Percentiles rank a stretch among this genome's conserved stretches.
Conservation (phyloP, 1,140 invertebrate genomes). For the Dendrolimus punctatus region DNA sequence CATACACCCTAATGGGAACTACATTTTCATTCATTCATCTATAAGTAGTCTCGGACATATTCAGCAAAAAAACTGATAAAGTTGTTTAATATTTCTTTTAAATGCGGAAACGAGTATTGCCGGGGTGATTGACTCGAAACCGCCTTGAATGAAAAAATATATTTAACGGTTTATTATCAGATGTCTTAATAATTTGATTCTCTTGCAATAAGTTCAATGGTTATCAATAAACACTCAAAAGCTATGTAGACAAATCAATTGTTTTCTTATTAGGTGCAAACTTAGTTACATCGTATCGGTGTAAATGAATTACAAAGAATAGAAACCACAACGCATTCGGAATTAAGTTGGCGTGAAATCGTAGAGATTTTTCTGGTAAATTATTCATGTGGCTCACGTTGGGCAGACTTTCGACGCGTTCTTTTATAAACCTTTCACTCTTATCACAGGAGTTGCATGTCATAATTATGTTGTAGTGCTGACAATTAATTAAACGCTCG, state of each 20-base stretch:
- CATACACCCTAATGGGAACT: too few species aligned
- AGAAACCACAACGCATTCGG: slow-evolving; percentile 62
- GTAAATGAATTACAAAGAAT: slow-evolving; percentile 58
- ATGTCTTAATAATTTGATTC: not conserved
- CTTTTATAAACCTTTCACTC: slow-evolving; percentile 67
- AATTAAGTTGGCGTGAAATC: slow-evolving; percentile 66
- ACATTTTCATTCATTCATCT: too few species aligned
- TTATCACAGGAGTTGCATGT: slow-evolving; percentile 41
- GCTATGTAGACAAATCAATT: too few species aligned
- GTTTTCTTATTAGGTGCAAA: slow-evolving; percentile 18
- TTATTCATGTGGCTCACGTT: slow-evolving; percentile 65
- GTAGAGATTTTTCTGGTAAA: slow-evolving; percentile 70
- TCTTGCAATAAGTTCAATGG: too few species aligned
- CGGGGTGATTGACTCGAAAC: slow-evolving; percentile 1
- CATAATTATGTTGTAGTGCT: slow-evolving; percentile 2
- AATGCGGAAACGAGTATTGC: slow-evolving; percentile 2
- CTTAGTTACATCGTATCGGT: slow-evolving; percentile 32
- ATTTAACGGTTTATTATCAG: not conserved
- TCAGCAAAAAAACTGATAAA: too few species aligned
- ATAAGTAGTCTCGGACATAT: too few species aligned
- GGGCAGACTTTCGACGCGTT: slow-evolving; percentile 59
- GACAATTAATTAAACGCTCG: not conserved
- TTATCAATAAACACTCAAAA: too few species aligned
- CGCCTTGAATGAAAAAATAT: slow-evolving; percentile 1
- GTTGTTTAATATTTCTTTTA: not conserved